phyloP scores from a whole-genome alignment of 2,113 vertebrate genomes.

The Rhynchomys soricoides region DNA sequence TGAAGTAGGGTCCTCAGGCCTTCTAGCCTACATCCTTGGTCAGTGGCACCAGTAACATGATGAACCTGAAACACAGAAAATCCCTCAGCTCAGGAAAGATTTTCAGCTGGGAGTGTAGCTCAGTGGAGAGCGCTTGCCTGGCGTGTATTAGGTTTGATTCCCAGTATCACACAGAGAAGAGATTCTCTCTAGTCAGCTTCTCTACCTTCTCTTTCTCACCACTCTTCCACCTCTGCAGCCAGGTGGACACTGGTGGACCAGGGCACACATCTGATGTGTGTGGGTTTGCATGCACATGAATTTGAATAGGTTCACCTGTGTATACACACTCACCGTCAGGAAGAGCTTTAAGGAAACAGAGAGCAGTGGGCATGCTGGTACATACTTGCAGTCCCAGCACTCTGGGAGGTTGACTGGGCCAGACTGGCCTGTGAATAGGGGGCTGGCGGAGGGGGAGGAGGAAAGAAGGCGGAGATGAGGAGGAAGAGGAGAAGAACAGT shows the following conservation, averaged over 20 bases:
- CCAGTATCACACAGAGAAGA: no score
- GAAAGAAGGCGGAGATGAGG: background rate
- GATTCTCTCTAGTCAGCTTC: background rate
- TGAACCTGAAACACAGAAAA: background rate
- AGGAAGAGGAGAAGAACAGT: background rate
- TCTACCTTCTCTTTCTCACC: no score
- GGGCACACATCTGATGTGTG: accelerated
- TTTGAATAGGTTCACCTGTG: background rate
- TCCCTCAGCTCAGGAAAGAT: background rate
- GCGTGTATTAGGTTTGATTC: background rate
- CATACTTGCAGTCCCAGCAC: background rate
- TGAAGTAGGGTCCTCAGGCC: background rate
- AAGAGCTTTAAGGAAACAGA: background rate
- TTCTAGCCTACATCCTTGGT: background rate
- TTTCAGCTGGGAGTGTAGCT: background rate
- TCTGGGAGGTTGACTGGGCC: background rate
- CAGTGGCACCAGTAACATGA: background rate
- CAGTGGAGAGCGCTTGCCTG: background rate
- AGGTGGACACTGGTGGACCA: accelerated
- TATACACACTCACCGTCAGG: background rate
- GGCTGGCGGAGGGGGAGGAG: background rate
- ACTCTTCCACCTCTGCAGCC: accelerated
- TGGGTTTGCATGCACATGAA: background rate
- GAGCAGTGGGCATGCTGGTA: background rate
- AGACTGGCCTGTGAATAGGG: background rate